Evolutionary conservation across 2,888 invertebrate species (phyloP).

Genomic region (Ptychoptera albimana): DNA sequence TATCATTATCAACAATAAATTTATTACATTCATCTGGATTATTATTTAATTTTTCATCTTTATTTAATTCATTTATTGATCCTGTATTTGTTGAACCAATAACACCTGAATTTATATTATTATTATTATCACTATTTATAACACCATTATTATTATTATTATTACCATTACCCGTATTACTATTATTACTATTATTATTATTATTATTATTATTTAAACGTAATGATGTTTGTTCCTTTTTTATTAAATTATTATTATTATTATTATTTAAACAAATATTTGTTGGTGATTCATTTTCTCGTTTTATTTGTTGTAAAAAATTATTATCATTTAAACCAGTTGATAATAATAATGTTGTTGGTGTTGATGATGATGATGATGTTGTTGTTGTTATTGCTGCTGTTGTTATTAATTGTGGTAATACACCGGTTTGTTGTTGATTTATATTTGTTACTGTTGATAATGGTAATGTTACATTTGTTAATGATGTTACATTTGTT

Average conservation of each 20-base stretch:
- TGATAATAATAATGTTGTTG: too few species aligned
- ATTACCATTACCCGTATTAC: slow-evolving; percentile 8
- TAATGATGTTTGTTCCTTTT: neutral
- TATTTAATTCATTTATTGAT: slow-evolving; percentile 6
- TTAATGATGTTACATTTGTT: neutral
- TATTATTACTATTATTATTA: slow-evolving; percentile 10
- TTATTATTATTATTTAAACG: slow-evolving; percentile 2
- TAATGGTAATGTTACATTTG: too few species aligned
- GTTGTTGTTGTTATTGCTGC: neutral
- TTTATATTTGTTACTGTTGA: too few species aligned
- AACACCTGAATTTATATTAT: slow-evolving; percentile 4
- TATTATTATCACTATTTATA: slow-evolving; percentile 5
- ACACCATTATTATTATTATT: slow-evolving; percentile 8
- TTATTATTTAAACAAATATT: slow-evolving; percentile 4
- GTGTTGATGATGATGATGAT: neutral
- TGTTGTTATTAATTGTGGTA: neutral
- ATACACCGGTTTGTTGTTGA: neutral
- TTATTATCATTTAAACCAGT: too few species aligned
- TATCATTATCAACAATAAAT: neutral
- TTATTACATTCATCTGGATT: slow-evolving; percentile 8
- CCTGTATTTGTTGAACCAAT: slow-evolving; percentile 10
- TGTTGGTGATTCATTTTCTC: too few species aligned
- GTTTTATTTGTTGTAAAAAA: neutral
- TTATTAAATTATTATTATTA: slow-evolving; percentile 5
- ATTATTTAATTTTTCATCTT: slow-evolving; percentile 1